Conservation (phyloP, 2,113 vertebrate species). For the Ardeotis arabs region DNA sequence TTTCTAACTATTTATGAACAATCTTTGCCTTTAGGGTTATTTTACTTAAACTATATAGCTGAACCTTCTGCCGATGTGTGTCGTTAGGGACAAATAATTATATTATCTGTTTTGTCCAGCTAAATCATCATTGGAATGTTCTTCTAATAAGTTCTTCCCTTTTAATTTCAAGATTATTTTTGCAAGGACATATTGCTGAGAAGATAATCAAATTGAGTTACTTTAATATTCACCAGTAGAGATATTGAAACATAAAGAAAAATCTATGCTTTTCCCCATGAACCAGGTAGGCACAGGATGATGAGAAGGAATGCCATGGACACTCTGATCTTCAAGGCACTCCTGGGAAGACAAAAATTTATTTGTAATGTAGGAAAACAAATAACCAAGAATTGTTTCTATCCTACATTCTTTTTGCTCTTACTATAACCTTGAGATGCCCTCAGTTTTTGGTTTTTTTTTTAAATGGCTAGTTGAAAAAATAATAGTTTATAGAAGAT, state of each 20-base stretch:
- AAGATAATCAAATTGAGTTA: not conserved
- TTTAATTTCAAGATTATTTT: not conserved
- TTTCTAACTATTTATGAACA: not conserved
- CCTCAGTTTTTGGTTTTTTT: not conserved
- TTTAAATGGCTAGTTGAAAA: not conserved
- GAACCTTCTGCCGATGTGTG: not conserved
- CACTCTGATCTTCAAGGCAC: not conserved
- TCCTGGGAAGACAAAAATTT: not conserved
- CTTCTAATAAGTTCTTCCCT: not conserved
- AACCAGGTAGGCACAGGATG: not conserved
- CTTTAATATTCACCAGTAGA: not conserved
- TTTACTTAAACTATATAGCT: not conserved
- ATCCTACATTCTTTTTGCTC: not conserved
- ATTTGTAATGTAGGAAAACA: not conserved
- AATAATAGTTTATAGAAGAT: not conserved
- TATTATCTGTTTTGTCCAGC: not conserved
- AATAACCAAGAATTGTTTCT: not conserved
- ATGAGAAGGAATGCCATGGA: not conserved
- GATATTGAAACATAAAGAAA: not conserved
- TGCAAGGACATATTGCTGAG: not conserved
- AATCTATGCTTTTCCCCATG: rapidly evolving
- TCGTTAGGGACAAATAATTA: not conserved
- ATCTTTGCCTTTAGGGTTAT: not conserved
- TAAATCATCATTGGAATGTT: not conserved
- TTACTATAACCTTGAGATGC: not conserved